Evolutionary conservation across 1,140 invertebrate species (phyloP), one percentile per base, ranked within the genome.

Genomic region (Pteromalus puparum): DNA sequence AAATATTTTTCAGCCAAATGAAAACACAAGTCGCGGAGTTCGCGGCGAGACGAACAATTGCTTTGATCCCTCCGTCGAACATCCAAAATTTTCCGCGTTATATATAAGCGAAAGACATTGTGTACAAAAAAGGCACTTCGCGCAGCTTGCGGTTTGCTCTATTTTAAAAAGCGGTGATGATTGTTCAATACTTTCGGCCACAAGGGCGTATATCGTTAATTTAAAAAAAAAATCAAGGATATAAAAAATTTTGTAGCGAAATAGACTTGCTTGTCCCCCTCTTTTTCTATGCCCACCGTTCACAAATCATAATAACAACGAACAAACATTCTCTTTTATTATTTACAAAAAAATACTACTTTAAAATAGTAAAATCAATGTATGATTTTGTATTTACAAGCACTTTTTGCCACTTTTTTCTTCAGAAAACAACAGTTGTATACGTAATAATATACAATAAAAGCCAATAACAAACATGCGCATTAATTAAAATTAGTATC

Each of bases 101-200:
- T 81, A 28, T 77, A 67, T 53, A 68, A 74, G 72, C 73, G 76
- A 81, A 81, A 76, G 73, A 80, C 70, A 21, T 61, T 75, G 79
- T 81, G 30, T 85, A 83, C 82, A 87, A 88, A 86, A 88, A 87
- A 88, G 87, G 87, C 88, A 88, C 88, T 87, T 87, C 88, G 87
- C 86, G 86, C 84, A 86, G 84, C 83, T 88, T 84, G 84, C 84
- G 70, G 68, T 84, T 79, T 84, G 48, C 42, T 78, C 38, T 72
- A 28, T 30, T 78, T 78, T 61, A 83, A 83, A 34, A 72, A 83
- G 67, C 38, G 67, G 78, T 65, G 68, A 84, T 80, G 83, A 84
- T 80, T 84, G 77, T 84, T 75, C 70, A 67, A 80, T 84, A 75
- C 68, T 84, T 84, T 84, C 83, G 24, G 72, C 53, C 83, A 34